phyloP scores from a whole-genome alignment of 1,140 invertebrate species.

The Aphaenogaster ashmeadi region DNA sequence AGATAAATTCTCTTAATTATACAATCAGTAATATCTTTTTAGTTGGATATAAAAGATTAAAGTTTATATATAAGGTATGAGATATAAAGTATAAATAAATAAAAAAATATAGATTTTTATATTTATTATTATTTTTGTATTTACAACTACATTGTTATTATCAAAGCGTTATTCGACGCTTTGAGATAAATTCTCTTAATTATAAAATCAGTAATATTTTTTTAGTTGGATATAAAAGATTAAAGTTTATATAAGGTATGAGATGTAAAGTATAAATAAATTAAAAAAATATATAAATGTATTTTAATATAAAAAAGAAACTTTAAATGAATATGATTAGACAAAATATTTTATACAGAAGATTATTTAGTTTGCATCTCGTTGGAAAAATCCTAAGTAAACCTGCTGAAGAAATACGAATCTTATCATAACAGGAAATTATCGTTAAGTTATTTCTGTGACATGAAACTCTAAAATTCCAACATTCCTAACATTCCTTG shows the following conservation, averaged over 20 bases:
- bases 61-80: neutral
- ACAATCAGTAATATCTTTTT: neutral
- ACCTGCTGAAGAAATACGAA: too few relatives aligned
- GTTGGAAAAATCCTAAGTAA: too few relatives aligned
- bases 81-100: neutral
- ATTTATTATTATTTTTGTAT: neutral
- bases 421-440: too few relatives aligned
- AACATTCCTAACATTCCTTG: neutral
- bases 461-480: neutral
- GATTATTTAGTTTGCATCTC: neutral
- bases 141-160: neutral
- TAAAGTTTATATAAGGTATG: neutral
- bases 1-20: neutral
- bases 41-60: neutral
- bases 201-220: neutral
- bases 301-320: neutral
- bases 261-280: neutral
- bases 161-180: neutral
- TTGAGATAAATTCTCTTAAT: neutral
- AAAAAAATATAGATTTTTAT: slow-evolving; percentile 10
- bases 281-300: neutral
- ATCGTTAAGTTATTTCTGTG: too few relatives aligned
- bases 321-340: neutral
- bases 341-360: neutral
- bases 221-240: neutral